Evolutionary conservation across 1,140 invertebrate species (phyloP).

Genomic region (Pomacea maculata): DNA sequence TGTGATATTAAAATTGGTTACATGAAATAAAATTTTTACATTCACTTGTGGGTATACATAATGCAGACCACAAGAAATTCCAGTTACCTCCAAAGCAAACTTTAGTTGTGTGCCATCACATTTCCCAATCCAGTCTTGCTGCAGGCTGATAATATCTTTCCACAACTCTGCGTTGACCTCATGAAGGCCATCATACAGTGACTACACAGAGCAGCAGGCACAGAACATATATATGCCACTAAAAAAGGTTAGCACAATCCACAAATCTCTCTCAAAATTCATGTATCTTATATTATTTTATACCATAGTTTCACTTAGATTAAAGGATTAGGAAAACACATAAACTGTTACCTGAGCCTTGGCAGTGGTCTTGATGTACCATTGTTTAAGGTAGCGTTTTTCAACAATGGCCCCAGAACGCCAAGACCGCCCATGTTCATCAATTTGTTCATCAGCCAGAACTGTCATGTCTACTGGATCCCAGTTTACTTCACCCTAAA

Average conservation of each 20-base stretch:
- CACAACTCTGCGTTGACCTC: conserved; percentile 69
- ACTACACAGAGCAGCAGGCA: conserved; percentile 49
- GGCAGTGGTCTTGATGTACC: conserved; percentile 93
- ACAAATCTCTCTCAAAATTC: neutral
- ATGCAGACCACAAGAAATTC: neutral
- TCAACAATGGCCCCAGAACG: conserved; percentile 95
- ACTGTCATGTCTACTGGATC: conserved; percentile 98
- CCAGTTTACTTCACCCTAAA: conserved; percentile 92
- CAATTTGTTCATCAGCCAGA: conserved; percentile 96
- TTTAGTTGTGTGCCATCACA: conserved; percentile 78
- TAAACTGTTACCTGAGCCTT: conserved; percentile 77
- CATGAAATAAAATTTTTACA: no score
- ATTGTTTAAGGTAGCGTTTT: conserved; percentile 88
- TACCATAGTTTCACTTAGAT: no score
- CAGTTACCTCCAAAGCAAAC: neutral
- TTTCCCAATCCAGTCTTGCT: conserved; percentile 95
- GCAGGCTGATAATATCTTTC: conserved; percentile 87
- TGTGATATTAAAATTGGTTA: no score
- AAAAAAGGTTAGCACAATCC: neutral
- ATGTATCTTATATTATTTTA: neutral
- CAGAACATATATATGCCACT: neutral
- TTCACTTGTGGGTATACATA: no score
- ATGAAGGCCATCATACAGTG: conserved; percentile 76
- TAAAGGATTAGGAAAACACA: no score
- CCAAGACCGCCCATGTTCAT: conserved; percentile 91